Evolutionary conservation across 2,888 invertebrate species (phyloP), one percentile per base, ranked within the genome.

Genomic region (Zaprionus bogoriensis): DNA sequence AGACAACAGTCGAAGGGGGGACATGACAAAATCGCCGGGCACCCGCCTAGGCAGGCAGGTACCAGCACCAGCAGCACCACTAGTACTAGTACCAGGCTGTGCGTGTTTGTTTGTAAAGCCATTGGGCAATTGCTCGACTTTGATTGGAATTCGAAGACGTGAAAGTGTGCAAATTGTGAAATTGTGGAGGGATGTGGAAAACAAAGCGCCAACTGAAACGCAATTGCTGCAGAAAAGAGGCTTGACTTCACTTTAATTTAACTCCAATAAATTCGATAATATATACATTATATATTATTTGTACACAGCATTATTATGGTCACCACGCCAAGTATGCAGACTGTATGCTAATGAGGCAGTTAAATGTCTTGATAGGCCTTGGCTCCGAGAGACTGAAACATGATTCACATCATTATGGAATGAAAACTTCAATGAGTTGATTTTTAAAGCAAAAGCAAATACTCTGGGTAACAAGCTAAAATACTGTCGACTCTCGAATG

Each of bases 121-220:
- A 47, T 39, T 47, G 48, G 48, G 30, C 19, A 50, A 20, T 28
- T 41, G 14, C 23, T 41, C 14, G 57, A 32, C 23, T 57, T 50
- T 57, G 50, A 57, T 50, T 57, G 48, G 39, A 55, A 48, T 48
- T 48, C 28, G 39, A 55, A 52, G 28, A 54, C 38, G 27, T 28
- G 27, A 36, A 47, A 47, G 17, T 14, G 32, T 32, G 7, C 14
- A 14, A 32, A 32, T 7, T 17, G 32, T 36, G 17, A 36, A 36
- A 17, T 17, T 17, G 32, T 32, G 27, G 9, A 27, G n/a, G n/a
- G 10, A 27, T 27, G 7, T 1, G 14, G 3, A 36, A 36, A 36
- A 17, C 32, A 36, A 36, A 9, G n/a, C n/a, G n/a, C n/a, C n/a
- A n/a, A n/a, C n/a, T n/a, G n/a, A n/a, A n/a, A n/a, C n/a, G n/a